These are phyloP conservation scores for Amia ocellicauda DNA, from an alignment of 2,113 vertebrate species.

Conservation along the genomic window DNA sequence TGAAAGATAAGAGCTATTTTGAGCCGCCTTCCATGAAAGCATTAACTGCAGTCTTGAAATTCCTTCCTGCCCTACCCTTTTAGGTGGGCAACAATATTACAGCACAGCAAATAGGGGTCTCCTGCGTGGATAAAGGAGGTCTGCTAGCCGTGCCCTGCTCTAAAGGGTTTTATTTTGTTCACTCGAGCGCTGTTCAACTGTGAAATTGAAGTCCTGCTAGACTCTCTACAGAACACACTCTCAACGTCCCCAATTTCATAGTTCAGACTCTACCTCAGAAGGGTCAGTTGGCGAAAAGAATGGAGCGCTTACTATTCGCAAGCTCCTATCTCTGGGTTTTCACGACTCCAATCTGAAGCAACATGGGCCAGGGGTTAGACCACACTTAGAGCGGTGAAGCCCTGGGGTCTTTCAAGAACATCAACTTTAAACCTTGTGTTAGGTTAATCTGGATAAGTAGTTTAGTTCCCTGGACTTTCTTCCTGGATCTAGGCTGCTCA, in stretches of 20 bases:
- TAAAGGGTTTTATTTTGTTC: background rate
- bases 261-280: constrained; percentile 15
- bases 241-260: constrained; percentile 48
- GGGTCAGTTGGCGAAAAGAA: constrained; percentile 2
- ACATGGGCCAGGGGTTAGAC: background rate
- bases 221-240: background rate
- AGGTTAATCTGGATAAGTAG: background rate
- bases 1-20: no score
- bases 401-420: background rate
- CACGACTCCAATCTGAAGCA: background rate
- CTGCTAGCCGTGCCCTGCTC: background rate
- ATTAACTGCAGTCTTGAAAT: no score
- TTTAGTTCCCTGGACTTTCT: no score
- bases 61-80: no score
- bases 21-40: no score
- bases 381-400: background rate
- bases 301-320: background rate
- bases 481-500: no score
- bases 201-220: constrained; percentile 7
- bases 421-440: background rate
- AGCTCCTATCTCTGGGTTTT: background rate
- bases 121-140: background rate
- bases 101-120: background rate
- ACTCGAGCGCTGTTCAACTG: constrained; percentile 6
- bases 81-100: background rate